Evolutionary conservation across 2,113 vertebrate genomes (phyloP), one percentile per base, ranked within the genome.

Genomic region (Sisor rabdophorus): DNA sequence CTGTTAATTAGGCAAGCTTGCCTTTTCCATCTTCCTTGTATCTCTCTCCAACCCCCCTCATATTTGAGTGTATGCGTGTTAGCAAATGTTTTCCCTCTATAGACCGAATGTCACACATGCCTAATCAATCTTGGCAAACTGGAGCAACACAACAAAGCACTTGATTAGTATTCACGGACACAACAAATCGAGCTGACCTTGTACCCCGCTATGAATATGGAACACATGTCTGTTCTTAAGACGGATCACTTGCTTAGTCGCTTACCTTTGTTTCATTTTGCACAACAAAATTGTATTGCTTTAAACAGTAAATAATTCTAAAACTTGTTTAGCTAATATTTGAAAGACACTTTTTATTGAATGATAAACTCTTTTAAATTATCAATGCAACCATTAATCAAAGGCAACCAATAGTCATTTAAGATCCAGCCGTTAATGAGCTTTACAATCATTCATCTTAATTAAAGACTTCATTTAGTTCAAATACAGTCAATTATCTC

Each of bases 151-250:
- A 88, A 85, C 80, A 89, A 82, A 88, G 83, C 83, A 86, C 89
- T 87, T 88, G 85, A 91, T 92, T 89, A 89, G 79, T 86, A 86
- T 88, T 89, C 87, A 85, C 85, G 80, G 72, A 83, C 56, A 73
- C 73, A 83, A 74, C 86, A 87, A 86, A 5, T 17, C 71, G 78
- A 89, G 68, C 58, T 84, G 75, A 85, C 80, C 82, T 69, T 60
- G 63, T 80, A 77, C 55, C 59, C 58, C 44, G 55, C 67, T 60
- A 75, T 76, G 55, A 75, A 65, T 61, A 73, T 69, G 47, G 69
- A 71, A 69, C 64, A 82, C 67, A 40, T 73, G 68, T 78, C 76
- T 63, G 4, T 78, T 48, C 50, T 78, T 72, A 71, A 78, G 76
- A 71, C 69, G 71, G 76, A 78, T 71, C 70, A 63, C 76, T 78